Percentiles rank a stretch among this genome's conserved stretches.
Conservation (phyloP, 2,888 invertebrate genomes). For the Cylindroiulus punctatus region DNA sequence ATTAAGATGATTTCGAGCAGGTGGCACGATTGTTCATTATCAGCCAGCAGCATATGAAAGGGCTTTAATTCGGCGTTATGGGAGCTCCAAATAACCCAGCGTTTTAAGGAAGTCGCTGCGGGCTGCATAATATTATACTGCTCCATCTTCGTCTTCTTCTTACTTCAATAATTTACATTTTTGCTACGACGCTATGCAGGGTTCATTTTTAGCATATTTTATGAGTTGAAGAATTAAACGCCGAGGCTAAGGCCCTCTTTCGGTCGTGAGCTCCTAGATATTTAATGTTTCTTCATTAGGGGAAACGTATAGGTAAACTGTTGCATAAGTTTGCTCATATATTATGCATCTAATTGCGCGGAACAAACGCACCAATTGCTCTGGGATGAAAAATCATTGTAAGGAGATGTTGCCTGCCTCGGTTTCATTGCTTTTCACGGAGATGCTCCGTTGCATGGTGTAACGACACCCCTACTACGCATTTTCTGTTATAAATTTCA, state of each 20-base stretch:
- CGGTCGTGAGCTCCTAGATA: not conserved
- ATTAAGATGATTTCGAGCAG: constrained; percentile 35
- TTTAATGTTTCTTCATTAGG: constrained; percentile 44
- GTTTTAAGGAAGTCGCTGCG: not conserved
- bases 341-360: constrained; percentile 43
- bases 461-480: not conserved
- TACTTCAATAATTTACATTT: constrained; percentile 17
- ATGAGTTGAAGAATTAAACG: constrained; percentile 7
- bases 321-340: constrained; percentile 39
- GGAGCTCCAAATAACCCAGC: not conserved
- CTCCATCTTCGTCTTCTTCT: not conserved
- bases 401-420: not conserved
- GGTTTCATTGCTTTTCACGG: not conserved
- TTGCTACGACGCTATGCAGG: not conserved
- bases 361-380: constrained; percentile 47
- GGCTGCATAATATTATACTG: too few relatives aligned
- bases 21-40: constrained; percentile 19
- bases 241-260: not conserved
- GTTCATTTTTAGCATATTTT: constrained; percentile 14
- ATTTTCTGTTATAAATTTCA: too few relatives aligned
- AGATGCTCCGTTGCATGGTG: not conserved
- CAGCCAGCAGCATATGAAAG: not conserved
- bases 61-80: constrained; percentile 20
- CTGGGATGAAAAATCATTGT: constrained; percentile 45
- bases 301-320: constrained; percentile 45